Evolutionary conservation across 1,140 invertebrate genomes (phyloP).

Genomic region (Papilio xuthus): DNA sequence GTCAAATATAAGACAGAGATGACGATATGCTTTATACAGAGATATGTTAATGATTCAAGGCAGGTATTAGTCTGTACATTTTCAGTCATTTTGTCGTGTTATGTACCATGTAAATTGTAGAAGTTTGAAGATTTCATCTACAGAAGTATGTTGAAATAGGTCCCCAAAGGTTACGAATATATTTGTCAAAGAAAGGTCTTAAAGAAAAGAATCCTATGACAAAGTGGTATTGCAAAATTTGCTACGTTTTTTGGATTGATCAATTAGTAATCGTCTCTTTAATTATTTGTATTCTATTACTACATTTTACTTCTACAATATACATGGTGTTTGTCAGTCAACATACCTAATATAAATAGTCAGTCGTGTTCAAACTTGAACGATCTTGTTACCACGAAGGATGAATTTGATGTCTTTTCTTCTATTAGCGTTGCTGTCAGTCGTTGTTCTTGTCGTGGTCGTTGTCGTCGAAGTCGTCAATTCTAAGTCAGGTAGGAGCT

Average conservation of each 20-base stretch:
- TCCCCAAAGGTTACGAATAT: too few species aligned
- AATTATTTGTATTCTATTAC: background rate
- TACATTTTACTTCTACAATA: constrained; percentile 2
- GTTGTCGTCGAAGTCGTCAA: constrained; percentile 47
- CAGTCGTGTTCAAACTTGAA: constrained; percentile 72
- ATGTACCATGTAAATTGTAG: constrained; percentile 35
- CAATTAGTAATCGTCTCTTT: too few species aligned
- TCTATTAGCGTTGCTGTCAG: constrained; percentile 54
- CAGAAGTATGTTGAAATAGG: too few species aligned
- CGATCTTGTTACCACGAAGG: constrained; percentile 76
- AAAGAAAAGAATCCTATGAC: too few species aligned
- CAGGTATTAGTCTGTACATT: constrained; percentile 29
- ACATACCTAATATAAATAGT: constrained; percentile 71
- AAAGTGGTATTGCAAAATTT: too few species aligned
- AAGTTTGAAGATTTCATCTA: background rate
- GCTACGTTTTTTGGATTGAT: too few species aligned
- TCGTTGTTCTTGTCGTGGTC: constrained; percentile 50
- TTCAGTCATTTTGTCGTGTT: constrained; percentile 24
- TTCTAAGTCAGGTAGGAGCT: constrained; percentile 62
- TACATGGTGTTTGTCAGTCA: constrained; percentile 38
- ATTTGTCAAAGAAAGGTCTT: too few species aligned
- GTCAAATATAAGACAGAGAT: too few species aligned
- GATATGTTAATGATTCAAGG: too few species aligned
- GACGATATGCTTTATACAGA: too few species aligned
- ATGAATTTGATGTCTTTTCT: constrained; percentile 74